Evolutionary conservation across 1,140 invertebrate genomes (phyloP), one percentile per base, ranked within the genome.

Genomic region (Aphaenogaster ashmeadi): DNA sequence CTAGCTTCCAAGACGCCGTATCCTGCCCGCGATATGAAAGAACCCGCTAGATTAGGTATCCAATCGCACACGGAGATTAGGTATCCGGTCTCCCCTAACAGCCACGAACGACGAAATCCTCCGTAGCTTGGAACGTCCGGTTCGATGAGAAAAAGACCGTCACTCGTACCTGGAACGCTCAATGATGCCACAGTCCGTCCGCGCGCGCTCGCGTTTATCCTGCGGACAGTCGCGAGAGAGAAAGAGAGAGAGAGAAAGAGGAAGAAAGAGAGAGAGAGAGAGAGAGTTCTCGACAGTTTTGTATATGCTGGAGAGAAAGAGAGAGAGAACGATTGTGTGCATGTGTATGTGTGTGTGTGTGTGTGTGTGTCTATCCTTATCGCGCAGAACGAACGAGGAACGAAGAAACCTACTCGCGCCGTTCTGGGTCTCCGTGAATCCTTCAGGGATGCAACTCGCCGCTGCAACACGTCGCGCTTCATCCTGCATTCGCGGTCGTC

Each of bases 131-230:
- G 33, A 74, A 74, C 67, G 69, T 84, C 58, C 67, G 80, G 52
- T 74, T 74, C 69, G 80, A 84, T 44, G 80, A 74, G 69, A 62
- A 75, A 84, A 84, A 84, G 54, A 84, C 69, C 67, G 54, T 74
- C 54, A 84, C 80, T 41, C 80, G 80, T 84, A 84, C 80, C 80
- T 75, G 69, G 80, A 75, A 84, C 80, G 80, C 80, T 84, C 80
- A 84, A 84, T 84, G 80, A 84, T 75, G 54, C 41, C 80, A 84
- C 67, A 74, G 69, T 84, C 80, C 80, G 80, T 84, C 80, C 80
- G 80, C 69, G 69, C 80, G 69, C 69, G 54, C 67, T 83, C 80
- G 41, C 69, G 80, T 84, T 84, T 84, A 74, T 84, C 67, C 69
- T 60, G 80, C 80, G 54, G 54, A 83, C 54, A 84, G 54, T 74